Evolutionary conservation across 2,888 invertebrate species (phyloP).

Genomic region (Tuberolachnus salignus): DNA sequence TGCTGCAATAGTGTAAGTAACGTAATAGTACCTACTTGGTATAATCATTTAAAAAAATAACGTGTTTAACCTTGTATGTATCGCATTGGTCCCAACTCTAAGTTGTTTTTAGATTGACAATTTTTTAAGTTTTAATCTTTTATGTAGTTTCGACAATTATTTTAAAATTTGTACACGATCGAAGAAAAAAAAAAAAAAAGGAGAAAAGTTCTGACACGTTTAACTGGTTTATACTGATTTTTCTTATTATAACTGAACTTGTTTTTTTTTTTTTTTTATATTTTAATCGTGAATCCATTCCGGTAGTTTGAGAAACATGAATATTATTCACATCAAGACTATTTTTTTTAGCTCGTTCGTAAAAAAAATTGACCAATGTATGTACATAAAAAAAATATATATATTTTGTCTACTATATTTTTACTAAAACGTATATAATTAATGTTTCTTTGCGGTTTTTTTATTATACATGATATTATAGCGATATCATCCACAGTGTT

Average conservation of each 20-base stretch:
- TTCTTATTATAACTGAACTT: constrained; percentile 9
- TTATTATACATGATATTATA: no score
- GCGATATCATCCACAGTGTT: no score
- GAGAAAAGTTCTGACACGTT: constrained; percentile 21
- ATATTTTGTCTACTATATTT: no score
- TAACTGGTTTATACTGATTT: constrained; percentile 40
- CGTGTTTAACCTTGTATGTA: no score
- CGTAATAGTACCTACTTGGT: no score
- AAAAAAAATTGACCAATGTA: not conserved
- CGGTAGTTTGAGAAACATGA: not conserved
- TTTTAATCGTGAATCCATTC: not conserved
- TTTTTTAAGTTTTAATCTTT: not conserved
- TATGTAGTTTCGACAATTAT: not conserved
- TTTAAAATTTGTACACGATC: not conserved
- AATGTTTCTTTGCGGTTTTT: no score
- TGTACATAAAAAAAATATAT: no score
- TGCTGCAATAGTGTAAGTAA: no score
- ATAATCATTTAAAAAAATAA: no score
- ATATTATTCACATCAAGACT: not conserved
- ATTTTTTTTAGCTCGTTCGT: not conserved
- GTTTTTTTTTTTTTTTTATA: constrained; percentile 12
- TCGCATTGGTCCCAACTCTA: no score
- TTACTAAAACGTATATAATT: no score
- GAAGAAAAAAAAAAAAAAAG: constrained; percentile 6
- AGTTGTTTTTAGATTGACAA: not conserved